Evolutionary conservation across 2,797 vertebrate genomes (phyloP).

Genomic region (Eutrigla gurnardus): DNA sequence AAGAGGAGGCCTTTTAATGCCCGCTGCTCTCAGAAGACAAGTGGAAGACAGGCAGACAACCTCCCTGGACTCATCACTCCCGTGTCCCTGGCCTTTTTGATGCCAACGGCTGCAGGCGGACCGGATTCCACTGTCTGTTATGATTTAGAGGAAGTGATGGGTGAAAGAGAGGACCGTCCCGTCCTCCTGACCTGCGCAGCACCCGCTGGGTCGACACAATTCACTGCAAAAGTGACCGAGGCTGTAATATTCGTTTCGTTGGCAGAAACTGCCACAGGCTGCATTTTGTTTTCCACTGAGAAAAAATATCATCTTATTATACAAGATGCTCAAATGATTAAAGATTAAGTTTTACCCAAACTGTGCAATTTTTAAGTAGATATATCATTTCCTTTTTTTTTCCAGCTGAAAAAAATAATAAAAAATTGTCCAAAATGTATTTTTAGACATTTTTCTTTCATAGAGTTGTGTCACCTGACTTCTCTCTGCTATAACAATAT

Average conservation of each 20-base stretch:
- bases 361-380: too few species aligned
- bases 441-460: neutral
- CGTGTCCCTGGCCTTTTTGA: constrained; percentile 32
- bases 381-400: neutral
- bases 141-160: constrained; percentile 63
- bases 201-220: constrained; percentile 18
- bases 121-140: constrained; percentile 62
- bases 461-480: neutral
- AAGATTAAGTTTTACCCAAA: neutral
- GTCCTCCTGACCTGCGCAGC: constrained; percentile 52
- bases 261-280: constrained; percentile 11
- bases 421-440: neutral
- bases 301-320: neutral
- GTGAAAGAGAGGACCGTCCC: constrained; percentile 53
- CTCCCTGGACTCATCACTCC: constrained; percentile 33
- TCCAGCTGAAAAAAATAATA: too few species aligned
- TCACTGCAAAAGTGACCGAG: neutral
- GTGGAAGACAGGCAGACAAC: constrained; percentile 31
- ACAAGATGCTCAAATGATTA: neutral
- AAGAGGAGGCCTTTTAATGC: neutral
- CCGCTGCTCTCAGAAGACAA: constrained; percentile 21
- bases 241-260: neutral
- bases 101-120: constrained; percentile 54
- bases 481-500: neutral
- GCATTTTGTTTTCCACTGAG: neutral